These are phyloP conservation scores for Halesus radiatus DNA, from an alignment of 1,140 invertebrate genomes.

Conservation along the genomic window DNA sequence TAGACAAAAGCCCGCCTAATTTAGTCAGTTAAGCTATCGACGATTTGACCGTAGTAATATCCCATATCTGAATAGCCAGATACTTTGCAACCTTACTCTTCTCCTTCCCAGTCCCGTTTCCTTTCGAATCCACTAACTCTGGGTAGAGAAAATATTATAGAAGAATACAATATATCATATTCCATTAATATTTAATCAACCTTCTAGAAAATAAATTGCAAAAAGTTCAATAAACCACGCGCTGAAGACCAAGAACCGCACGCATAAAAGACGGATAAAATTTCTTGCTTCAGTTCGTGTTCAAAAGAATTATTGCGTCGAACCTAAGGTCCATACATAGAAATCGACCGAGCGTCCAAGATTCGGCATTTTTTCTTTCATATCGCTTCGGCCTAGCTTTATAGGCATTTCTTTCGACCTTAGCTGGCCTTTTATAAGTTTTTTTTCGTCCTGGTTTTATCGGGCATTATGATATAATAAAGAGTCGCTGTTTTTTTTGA, in stretches of 20 bases:
- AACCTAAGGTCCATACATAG: not conserved
- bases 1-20: no score
- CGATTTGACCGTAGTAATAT: no score
- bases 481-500: no score
- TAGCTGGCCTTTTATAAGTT: no score
- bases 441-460: not conserved
- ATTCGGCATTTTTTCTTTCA: not conserved
- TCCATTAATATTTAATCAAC: not conserved
- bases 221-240: not conserved
- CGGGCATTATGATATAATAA: conserved; percentile 10
- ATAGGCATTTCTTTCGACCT: not conserved
- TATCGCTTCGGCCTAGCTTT: not conserved
- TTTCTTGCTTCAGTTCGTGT: conserved; percentile 22
- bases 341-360: conserved; percentile 19
- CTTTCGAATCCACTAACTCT: no score
- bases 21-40: no score
- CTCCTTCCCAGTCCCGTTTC: no score
- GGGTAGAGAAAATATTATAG: no score
- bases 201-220: not conserved
- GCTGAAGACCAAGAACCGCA: not conserved
- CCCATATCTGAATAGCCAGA: no score
- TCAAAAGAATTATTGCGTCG: conserved; percentile 5
- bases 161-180: no score
- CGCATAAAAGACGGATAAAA: conserved; percentile 25
- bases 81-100: no score